These are phyloP conservation scores for Noctilio leporinus DNA, from an alignment of 2,113 vertebrate genomes.

Conservation along the genomic window DNA sequence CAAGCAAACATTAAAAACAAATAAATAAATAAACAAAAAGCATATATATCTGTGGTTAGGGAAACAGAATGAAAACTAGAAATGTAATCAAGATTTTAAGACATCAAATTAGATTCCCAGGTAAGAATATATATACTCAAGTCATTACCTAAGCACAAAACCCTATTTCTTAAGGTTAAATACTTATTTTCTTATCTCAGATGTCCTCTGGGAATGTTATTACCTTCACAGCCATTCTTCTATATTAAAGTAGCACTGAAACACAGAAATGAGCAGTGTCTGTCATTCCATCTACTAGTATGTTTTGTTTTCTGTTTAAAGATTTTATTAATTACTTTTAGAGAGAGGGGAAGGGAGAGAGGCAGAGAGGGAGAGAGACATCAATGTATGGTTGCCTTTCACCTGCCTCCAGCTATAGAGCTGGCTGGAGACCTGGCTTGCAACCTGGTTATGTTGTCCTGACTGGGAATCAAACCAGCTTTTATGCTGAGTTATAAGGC, in stretches of 20 bases:
- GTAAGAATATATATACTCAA: background rate
- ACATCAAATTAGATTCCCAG: background rate
- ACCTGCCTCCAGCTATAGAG: too few species aligned
- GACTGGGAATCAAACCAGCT: too few species aligned
- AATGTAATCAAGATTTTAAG: conserved; percentile 18
- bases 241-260: background rate
- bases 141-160: background rate
- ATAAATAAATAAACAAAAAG: too few species aligned
- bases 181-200: background rate
- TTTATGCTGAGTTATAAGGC: background rate
- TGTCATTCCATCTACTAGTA: background rate
- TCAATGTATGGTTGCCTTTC: too few species aligned
- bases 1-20: background rate
- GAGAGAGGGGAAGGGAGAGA: too few species aligned
- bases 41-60: background rate
- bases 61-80: conserved; percentile 17
- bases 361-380: too few species aligned
- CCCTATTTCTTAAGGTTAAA: conserved; percentile 4
- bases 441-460: too few species aligned
- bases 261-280: background rate
- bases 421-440: too few species aligned
- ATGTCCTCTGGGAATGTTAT: background rate
- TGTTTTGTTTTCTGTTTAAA: too few species aligned
- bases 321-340: too few species aligned
- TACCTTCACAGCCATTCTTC: background rate